Conservation (phyloP, 2,888 invertebrate genomes). For the Nesidiocoris tenuis region DNA sequence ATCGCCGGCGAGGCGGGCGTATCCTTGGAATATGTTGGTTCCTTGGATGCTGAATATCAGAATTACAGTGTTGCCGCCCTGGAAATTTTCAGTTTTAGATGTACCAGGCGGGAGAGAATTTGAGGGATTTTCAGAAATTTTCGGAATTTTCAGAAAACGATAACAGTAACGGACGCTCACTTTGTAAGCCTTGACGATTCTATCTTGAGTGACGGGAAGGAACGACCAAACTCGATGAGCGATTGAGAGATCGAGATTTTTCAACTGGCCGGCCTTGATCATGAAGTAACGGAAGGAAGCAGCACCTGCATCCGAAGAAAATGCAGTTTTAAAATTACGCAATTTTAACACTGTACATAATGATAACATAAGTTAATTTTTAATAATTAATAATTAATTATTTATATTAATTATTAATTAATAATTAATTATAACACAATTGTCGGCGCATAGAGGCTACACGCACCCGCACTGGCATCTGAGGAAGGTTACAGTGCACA, state of each 20-base stretch:
- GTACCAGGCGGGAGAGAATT: background rate
- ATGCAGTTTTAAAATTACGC: background rate
- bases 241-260: conserved; percentile 61
- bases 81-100: conserved; percentile 47
- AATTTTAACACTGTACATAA: background rate
- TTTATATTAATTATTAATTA: background rate
- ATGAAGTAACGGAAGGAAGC: conserved; percentile 58
- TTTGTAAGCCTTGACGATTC: conserved; percentile 62
- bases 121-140: background rate
- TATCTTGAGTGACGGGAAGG: conserved; percentile 63
- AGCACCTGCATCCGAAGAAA: conserved; percentile 24
- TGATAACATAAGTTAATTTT: background rate
- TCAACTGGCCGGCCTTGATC: conserved; percentile 62
- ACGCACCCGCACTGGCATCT: too few species aligned
- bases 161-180: too few species aligned
- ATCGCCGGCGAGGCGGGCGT: conserved; percentile 53
- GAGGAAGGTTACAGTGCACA: too few species aligned
- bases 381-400: too few species aligned
- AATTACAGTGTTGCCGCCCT: conserved; percentile 56
- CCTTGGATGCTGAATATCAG: conserved; percentile 61
- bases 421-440: too few species aligned
- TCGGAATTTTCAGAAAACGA: background rate
- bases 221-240: conserved; percentile 62
- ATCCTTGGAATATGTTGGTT: conserved; percentile 58
- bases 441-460: too few species aligned